phyloP scores from a whole-genome alignment of 2,113 vertebrate genomes.

The Daubentonia madagascariensis region DNA sequence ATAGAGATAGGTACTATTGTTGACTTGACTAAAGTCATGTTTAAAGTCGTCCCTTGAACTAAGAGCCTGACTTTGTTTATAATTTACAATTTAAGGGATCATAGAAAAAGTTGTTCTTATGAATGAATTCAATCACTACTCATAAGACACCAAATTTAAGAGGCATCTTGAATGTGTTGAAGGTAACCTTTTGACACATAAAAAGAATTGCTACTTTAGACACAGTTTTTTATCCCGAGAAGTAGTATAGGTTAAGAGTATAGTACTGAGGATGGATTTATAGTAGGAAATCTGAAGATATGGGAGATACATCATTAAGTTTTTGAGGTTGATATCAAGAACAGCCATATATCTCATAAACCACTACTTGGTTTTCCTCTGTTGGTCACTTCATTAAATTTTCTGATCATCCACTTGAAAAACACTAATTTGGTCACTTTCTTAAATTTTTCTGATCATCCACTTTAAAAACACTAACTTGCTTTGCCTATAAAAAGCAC shows the following conservation, averaged over 20 bases:
- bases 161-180: background rate
- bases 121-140: background rate
- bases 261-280: background rate
- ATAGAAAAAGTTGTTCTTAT: background rate
- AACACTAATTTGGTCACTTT: background rate
- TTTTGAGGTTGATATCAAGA: background rate
- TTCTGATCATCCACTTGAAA: background rate
- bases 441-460: background rate
- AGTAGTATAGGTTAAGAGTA: background rate
- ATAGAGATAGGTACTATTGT: background rate
- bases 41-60: background rate
- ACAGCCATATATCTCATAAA: background rate
- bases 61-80: background rate
- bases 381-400: background rate
- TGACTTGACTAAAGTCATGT: background rate
- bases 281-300: background rate
- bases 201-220: background rate
- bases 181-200: background rate
- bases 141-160: background rate
- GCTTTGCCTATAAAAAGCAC: slow-evolving; percentile 32
- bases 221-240: background rate
- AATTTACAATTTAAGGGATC: background rate
- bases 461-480: slow-evolving; percentile 10
- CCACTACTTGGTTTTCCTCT: background rate
- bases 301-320: background rate